These are phyloP conservation scores for Tolmerus cingulatus DNA, from an alignment of 2,888 invertebrate genomes.

Conservation along the genomic window DNA sequence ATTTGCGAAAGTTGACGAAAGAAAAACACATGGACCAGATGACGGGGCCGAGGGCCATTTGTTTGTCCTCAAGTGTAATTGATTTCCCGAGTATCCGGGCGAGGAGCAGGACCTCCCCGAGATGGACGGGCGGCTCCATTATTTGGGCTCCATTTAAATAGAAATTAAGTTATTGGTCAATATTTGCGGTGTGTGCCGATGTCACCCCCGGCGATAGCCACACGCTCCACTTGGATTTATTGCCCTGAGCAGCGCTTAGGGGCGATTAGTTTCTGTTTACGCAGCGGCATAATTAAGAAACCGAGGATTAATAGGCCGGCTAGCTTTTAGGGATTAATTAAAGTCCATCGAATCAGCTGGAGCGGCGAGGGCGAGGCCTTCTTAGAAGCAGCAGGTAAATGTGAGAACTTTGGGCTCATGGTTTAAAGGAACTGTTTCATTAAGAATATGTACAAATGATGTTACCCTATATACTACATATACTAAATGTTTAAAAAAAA, in stretches of 20 bases:
- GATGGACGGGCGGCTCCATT: slow-evolving; percentile 17
- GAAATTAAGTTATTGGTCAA: slow-evolving; percentile 46
- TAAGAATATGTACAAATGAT: too few relatives aligned
- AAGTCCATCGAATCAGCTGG: not conserved
- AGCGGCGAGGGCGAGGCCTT: not conserved
- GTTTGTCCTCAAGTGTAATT: slow-evolving; percentile 40
- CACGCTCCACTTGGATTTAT: slow-evolving; percentile 24
- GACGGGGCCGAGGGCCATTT: slow-evolving; percentile 12
- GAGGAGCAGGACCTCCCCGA: not conserved
- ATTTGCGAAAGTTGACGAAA: slow-evolving; percentile 1
- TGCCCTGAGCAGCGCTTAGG: slow-evolving; percentile 11
- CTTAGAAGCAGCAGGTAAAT: not conserved
- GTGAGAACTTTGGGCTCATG: not conserved
- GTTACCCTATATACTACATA: too few relatives aligned
- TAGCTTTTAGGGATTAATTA: not conserved
- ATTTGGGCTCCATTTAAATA: slow-evolving; percentile 45
- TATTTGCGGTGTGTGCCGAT: slow-evolving; percentile 25
- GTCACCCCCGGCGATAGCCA: not conserved
- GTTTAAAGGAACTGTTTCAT: too few relatives aligned
- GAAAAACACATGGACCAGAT: slow-evolving; percentile 26
- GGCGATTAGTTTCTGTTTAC: slow-evolving; percentile 31
- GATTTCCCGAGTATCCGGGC: slow-evolving; percentile 30
- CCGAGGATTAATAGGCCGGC: not conserved
- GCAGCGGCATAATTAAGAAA: slow-evolving; percentile 23
- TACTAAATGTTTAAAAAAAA: too few relatives aligned